Percentiles rank a stretch among this genome's conserved stretches.
Evolutionary conservation across 2,113 vertebrate species (phyloP).

Genomic region (Paradisaea rubra): DNA sequence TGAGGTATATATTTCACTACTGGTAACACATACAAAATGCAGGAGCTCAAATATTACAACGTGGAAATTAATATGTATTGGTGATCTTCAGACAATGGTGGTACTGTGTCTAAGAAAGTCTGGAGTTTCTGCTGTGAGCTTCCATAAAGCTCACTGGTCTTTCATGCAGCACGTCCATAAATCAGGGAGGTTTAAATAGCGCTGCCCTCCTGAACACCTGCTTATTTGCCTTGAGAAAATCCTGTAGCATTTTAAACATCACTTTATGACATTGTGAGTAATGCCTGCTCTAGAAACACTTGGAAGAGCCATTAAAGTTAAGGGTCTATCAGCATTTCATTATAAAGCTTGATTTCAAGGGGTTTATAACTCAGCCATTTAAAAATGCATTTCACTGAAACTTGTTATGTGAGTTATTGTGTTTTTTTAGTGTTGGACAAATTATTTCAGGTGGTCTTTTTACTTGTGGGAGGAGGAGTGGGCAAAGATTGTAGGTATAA

Average conservation of each 20-base stretch:
- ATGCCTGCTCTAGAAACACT: constrained; percentile 59
- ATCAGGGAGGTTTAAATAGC: constrained; percentile 59
- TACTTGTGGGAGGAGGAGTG: not conserved
- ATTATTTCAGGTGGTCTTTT: not conserved
- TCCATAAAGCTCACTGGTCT: constrained; percentile 53
- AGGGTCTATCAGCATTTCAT: constrained; percentile 70
- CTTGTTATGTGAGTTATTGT: not conserved
- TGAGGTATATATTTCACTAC: constrained; percentile 6
- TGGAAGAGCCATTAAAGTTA: constrained; percentile 71
- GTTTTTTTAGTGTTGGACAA: not conserved
- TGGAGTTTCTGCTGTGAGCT: constrained; percentile 2
- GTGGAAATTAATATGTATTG: constrained; percentile 15
- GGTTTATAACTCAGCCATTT: constrained; percentile 48
- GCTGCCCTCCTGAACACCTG: constrained; percentile 62
- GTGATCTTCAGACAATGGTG: constrained; percentile 26
- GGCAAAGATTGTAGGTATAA: not conserved
- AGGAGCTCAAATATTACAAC: not conserved
- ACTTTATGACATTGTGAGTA: constrained; percentile 67
- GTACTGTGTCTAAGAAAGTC: constrained; percentile 39
- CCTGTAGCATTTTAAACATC: constrained; percentile 55
- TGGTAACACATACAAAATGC: not conserved
- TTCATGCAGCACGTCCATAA: constrained; percentile 42
- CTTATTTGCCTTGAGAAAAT: constrained; percentile 70
- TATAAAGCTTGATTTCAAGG: constrained; percentile 68
- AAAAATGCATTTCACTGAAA: constrained; percentile 49